phyloP scores from a whole-genome alignment of 1,140 invertebrate species.

The Bursaphelenchus mucronatus region DNA sequence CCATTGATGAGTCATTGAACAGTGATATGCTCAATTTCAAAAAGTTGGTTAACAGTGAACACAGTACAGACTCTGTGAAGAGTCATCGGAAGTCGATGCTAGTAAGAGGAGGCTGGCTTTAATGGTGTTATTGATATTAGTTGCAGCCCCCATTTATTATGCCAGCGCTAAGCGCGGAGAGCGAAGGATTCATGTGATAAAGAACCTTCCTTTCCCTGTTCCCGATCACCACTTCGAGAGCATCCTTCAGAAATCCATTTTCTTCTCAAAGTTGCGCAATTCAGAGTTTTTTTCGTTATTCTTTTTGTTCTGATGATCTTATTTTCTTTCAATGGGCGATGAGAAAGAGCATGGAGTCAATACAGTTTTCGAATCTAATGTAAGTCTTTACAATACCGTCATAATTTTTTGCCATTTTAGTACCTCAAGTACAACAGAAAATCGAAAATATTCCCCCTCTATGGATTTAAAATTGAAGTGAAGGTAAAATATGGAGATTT shows the following conservation, averaged over 20 bases:
- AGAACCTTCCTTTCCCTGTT: too few species aligned
- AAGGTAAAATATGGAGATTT: constrained; percentile 5
- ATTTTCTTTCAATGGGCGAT: too few species aligned
- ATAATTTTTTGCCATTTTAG: neutral
- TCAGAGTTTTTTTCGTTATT: too few species aligned
- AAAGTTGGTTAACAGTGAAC: constrained; percentile 2
- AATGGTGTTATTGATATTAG: constrained; percentile 1
- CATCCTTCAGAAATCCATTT: too few species aligned
- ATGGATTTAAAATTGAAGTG: neutral
- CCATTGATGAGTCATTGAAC: constrained; percentile 23
- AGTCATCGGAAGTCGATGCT: neutral
- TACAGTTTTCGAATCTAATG: too few species aligned
- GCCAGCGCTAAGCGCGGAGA: too few species aligned
- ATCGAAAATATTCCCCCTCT: constrained; percentile 1
- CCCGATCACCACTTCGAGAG: too few species aligned
- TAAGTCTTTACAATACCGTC: too few species aligned
- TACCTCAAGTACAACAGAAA: constrained; percentile 14
- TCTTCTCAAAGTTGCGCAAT: too few species aligned
- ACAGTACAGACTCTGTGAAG: neutral
- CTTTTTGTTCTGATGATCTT: too few species aligned
- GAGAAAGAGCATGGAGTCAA: too few species aligned
- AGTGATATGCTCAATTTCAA: constrained; percentile 12
- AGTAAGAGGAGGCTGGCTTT: neutral
- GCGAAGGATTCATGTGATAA: too few species aligned
- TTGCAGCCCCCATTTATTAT: neutral